Base-by-base conservation (phyloP, 1,140 invertebrate species). In the Campoletis sonorensis region DNA sequence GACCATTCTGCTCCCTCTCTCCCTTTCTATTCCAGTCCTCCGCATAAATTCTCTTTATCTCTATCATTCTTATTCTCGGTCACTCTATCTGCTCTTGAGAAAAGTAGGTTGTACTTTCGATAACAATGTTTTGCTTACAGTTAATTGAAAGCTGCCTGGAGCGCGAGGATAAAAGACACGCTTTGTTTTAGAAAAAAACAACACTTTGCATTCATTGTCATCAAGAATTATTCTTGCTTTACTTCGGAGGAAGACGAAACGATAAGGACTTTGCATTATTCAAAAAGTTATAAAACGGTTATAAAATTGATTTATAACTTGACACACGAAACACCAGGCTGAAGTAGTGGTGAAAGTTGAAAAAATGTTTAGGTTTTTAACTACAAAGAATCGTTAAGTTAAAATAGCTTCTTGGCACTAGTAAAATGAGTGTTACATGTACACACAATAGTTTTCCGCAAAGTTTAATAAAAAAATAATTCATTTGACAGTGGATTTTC, bases 111-210 rank as follows among this genome's bases (percentile, higher is more conserved):
- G 10, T 67, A 78, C 21, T 27, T 64, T 58, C 67, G 73, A 81
- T 83, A 79, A 83, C 77, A 81, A 79, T 81, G 70, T 49, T 61
- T 1, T 23, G 23, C 3, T 23, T 64, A 10, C 61, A 64, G n/a
- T 15, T 61, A n/a, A n/a, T 54, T 61, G 26, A 16, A n/a, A 45
- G 73, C 73, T 37, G 8, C 15, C 54, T 37, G 16, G n/a, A 27
- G 0, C 13, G 23, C 8, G 51, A 33, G 54, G 23, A 78, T 78
- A 0, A 70, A 45, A 45, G 49, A 54, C 45, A 40, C 33, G 33
- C 16, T 67, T 78, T 77, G 30, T 77, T 58, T 16, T 30, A 37
- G 7, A 61, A 27, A 64, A 78, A 61, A 78, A 40, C 30, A 26
- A 64, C 30, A n/a, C n/a, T 64, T 61, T 54, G 54, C 27, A 61